phyloP scores from a whole-genome alignment of 2,113 vertebrate genomes.

The Glaucomys volans region DNA sequence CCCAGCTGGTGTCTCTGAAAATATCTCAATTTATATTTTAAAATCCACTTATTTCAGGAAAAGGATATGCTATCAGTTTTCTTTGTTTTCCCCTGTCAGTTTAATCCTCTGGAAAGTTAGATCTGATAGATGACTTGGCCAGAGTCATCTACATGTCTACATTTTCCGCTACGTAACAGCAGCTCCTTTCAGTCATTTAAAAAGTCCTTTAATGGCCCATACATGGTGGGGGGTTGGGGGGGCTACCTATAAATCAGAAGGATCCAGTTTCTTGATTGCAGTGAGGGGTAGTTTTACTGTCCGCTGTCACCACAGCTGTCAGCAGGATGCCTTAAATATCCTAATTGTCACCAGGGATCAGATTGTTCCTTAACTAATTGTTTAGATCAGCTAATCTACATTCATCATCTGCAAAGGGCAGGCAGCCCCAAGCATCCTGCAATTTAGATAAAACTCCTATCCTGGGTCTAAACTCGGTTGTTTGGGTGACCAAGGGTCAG shows the following conservation, averaged over 20 bases:
- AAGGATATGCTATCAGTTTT: conserved; percentile 6
- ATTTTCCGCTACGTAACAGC: background rate
- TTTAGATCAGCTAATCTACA: conserved; percentile 87
- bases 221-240: background rate
- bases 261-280: conserved; percentile 82
- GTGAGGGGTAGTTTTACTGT: conserved; percentile 82
- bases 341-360: conserved; percentile 86
- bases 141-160: background rate
- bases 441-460: conserved; percentile 81
- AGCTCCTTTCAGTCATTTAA: conserved; percentile 1
- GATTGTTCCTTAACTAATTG: conserved; percentile 87
- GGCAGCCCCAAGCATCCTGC: conserved; percentile 78
- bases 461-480: conserved; percentile 51
- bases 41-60: background rate
- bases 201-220: conserved; percentile 75
- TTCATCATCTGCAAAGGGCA: conserved; percentile 83
- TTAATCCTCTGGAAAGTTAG: background rate
- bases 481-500: conserved; percentile 55
- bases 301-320: conserved; percentile 89
- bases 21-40: conserved; percentile 37
- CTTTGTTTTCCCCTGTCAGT: background rate
- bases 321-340: conserved; percentile 85
- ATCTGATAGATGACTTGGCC: conserved; percentile 27
- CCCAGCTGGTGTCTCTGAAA: conserved; percentile 51
- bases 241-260: conserved; percentile 84